A percentile compares a stretch with the other conserved stretches of the same genome.
Conservation (phyloP, 2,113 vertebrate genomes). For the Struthidea cinerea region DNA sequence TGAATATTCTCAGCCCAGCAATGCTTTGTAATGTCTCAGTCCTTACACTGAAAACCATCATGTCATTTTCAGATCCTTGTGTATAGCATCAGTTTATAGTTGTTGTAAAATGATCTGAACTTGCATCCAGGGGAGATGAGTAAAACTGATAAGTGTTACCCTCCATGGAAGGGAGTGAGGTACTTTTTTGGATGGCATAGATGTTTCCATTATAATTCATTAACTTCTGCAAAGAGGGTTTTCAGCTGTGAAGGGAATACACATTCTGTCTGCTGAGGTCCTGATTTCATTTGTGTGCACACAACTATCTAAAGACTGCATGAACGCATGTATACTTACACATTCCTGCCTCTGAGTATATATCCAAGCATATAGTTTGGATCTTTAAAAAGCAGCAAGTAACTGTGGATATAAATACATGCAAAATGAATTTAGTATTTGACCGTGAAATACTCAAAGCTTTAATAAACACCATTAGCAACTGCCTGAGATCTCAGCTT, state of each 20-base stretch:
- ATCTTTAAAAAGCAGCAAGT: not conserved
- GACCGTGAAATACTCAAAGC: not conserved
- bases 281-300: not conserved
- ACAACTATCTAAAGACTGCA: not conserved
- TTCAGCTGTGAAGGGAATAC: not conserved
- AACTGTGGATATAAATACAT: not conserved
- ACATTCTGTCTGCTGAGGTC: not conserved
- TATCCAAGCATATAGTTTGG: not conserved
- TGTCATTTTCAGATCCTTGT: not conserved
- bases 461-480: not conserved
- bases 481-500: not conserved
- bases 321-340: not conserved
- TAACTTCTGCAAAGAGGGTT: not conserved
- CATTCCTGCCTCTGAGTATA: not conserved
- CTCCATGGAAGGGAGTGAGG: not conserved
- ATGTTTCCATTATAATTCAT: not conserved
- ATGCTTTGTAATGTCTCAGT: not conserved
- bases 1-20: not conserved
- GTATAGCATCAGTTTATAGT: not conserved
- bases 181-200: not conserved
- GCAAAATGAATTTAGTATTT: not conserved
- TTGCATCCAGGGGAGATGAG: not conserved
- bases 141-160: not conserved
- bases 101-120: not conserved
- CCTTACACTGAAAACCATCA: not conserved